Evolutionary conservation across 2,888 invertebrate species (phyloP), one percentile per base, ranked within the genome.

Genomic region (Idaea dimidiata): DNA sequence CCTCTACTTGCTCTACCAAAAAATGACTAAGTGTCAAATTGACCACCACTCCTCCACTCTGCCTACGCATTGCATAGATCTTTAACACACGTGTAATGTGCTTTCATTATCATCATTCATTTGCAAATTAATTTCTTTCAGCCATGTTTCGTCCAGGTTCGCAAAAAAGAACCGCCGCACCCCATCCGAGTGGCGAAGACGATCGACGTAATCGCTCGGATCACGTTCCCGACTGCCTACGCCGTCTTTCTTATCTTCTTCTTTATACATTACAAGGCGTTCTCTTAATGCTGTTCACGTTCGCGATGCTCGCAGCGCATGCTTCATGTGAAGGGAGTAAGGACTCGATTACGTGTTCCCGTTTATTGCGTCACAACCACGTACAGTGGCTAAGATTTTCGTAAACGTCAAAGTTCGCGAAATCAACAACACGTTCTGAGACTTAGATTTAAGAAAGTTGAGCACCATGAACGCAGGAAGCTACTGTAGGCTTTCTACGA

Each of bases 191-290:
- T 98, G 80, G 98, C 98, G 77, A 98, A 98, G 93, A 97, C 97
- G 66, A 98, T 98, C 88, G 97, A 98, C 93, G 97, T 97, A 78
- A 97, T 98, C 85, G 97, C 98, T 67, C 95, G 98, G 89, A 97
- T 98, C 88, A 97, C 97, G 78, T 98, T 98, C 94, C 98, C 98
- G 77, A 95, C 97, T 78, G 97, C 98, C 83, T 98, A 97, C 92
- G 96, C 97, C 85, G 95, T 97, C 87, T 98, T 98, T 93, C 95
- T 98, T 82, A 96, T 97, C 88, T 98, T 97, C 94, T 98, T 98
- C 94, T 98, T 98, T 94, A 97, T 97, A 83, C 97, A 97, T 94
- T 97, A 97, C 93, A 97, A 97, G 91, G 97, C 96, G 92, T 96
- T 96, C 86, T 94, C 94, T 91, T 94, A 95, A 93, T 93, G 86